Percentiles rank a stretch among this genome's conserved stretches.
Conservation (phyloP, 2,888 invertebrate genomes). For the Diadromus collaris region DNA sequence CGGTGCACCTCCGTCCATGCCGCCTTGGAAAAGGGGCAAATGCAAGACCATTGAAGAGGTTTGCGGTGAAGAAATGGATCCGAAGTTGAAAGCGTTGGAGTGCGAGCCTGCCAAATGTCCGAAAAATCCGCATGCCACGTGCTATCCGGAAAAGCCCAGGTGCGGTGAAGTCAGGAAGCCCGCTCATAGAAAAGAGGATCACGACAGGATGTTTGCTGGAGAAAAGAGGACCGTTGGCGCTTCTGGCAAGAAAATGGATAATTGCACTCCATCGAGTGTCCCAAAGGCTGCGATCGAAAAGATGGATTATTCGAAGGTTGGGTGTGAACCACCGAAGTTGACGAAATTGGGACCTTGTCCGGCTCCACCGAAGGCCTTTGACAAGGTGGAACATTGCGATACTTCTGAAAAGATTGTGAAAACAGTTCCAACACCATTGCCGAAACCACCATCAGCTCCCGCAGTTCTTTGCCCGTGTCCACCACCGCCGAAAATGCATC, state of each 20-base stretch:
- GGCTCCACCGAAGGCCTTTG: constrained; percentile 6
- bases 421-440: constrained; percentile 57
- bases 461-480: constrained; percentile 71
- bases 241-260: constrained; percentile 1
- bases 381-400: not conserved
- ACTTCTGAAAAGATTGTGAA: not conserved
- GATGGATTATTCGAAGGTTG: constrained; percentile 63
- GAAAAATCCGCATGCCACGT: constrained; percentile 35
- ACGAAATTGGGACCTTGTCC: constrained; percentile 55
- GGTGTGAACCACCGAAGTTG: constrained; percentile 67
- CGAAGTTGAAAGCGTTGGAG: constrained; percentile 29
- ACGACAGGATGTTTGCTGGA: not conserved
- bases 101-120: constrained; percentile 46
- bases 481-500: constrained; percentile 73
- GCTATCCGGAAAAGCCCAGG: constrained; percentile 56
- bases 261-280: not conserved
- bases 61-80: constrained; percentile 46
- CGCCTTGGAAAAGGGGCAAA: constrained; percentile 53
- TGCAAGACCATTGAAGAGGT: constrained; percentile 62
- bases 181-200: constrained; percentile 5
- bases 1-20: constrained; percentile 56
- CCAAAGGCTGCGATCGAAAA: constrained; percentile 51
- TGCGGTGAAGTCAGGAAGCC: constrained; percentile 50
- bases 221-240: not conserved
- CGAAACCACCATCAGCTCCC: constrained; percentile 71